Conservation (phyloP, 1,140 invertebrate genomes). For the Battus philenor region DNA sequence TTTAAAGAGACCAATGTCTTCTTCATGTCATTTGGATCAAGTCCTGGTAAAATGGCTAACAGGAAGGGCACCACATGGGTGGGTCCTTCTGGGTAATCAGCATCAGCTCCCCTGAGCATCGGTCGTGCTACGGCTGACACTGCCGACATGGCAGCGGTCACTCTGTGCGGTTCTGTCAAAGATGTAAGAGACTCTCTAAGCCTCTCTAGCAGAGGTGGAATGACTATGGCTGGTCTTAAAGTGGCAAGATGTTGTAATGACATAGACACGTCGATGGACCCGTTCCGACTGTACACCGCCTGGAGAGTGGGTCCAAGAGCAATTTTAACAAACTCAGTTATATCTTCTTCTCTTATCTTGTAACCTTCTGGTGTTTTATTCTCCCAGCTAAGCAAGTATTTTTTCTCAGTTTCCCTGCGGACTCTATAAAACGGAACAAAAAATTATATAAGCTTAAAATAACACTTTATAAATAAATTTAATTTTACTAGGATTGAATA, state of each 20-base stretch:
- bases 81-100: conserved; percentile 85
- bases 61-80: conserved; percentile 89
- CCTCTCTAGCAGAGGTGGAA: conserved; percentile 89
- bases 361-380: conserved; percentile 80
- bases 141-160: conserved; percentile 87
- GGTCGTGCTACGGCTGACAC: conserved; percentile 83
- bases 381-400: conserved; percentile 79
- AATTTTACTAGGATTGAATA: conserved; percentile 19
- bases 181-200: conserved; percentile 88
- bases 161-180: conserved; percentile 90
- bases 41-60: conserved; percentile 87
- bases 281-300: conserved; percentile 87
- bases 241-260: conserved; percentile 86
- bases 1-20: conserved; percentile 89
- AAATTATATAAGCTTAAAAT: too few relatives aligned
- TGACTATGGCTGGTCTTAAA: conserved; percentile 88
- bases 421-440: conserved; percentile 47
- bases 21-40: conserved; percentile 93
- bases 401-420: conserved; percentile 59
- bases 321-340: conserved; percentile 88
- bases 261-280: conserved; percentile 79
- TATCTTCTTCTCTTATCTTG: conserved; percentile 87
- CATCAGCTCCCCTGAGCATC: conserved; percentile 80
- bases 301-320: conserved; percentile 82
- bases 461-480: conserved; percentile 1